These are phyloP conservation scores for Drosophila nr. perissopoda DNA, from an alignment of 2,888 invertebrate species.

Conservation along the genomic window DNA sequence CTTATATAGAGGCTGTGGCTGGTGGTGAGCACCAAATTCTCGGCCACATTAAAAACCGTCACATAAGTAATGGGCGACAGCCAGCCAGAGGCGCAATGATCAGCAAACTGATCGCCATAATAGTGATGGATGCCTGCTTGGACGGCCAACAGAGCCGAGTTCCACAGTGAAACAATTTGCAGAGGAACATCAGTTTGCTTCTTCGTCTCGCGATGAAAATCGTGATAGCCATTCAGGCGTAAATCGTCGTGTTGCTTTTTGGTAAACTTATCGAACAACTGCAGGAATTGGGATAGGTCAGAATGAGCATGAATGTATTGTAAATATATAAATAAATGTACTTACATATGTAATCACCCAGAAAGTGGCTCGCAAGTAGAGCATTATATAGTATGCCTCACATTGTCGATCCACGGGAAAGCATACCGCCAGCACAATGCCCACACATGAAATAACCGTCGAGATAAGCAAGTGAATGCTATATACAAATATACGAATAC, in stretches of 20 bases:
- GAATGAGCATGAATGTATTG: neutral
- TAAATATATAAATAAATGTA: slow-evolving; percentile 11
- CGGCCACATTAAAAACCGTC: slow-evolving; percentile 86
- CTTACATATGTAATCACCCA: slow-evolving; percentile 87
- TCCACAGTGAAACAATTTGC: slow-evolving; percentile 88
- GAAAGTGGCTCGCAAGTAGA: slow-evolving; percentile 86
- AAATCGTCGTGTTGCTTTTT: slow-evolving; percentile 87
- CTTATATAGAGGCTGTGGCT: slow-evolving; percentile 87
- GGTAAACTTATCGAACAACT: slow-evolving; percentile 87
- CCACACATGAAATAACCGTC: slow-evolving; percentile 81
- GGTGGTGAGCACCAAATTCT: slow-evolving; percentile 85
- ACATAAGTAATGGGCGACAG: slow-evolving; percentile 87
- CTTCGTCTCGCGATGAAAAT: slow-evolving; percentile 88
- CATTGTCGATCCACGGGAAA: slow-evolving; percentile 85
- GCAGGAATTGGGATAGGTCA: slow-evolving; percentile 38
- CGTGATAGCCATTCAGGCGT: slow-evolving; percentile 88
- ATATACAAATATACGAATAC: slow-evolving; percentile 6
- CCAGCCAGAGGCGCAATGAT: slow-evolving; percentile 86
- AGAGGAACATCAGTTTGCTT: slow-evolving; percentile 87
- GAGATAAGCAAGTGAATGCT: slow-evolving; percentile 83
- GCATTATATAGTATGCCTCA: slow-evolving; percentile 87
- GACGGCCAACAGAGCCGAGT: slow-evolving; percentile 86
- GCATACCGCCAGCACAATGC: slow-evolving; percentile 76
- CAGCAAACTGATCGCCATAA: slow-evolving; percentile 86
- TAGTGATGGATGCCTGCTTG: slow-evolving; percentile 87